Conservation (phyloP, 2,113 vertebrate genomes). For the Brachypodius melanocephalos region DNA sequence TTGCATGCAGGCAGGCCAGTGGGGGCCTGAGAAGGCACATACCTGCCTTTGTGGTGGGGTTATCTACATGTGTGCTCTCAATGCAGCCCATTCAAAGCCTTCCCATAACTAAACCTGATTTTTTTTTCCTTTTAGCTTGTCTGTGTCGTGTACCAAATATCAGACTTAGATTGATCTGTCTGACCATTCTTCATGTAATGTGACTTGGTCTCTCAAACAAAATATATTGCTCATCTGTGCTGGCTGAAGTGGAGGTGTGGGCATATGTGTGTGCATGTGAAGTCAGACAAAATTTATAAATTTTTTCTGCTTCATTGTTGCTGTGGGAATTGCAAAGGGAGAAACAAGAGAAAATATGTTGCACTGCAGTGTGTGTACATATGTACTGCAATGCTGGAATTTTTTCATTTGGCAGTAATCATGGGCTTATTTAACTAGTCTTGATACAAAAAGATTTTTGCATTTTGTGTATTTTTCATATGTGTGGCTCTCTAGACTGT, state of each 20-base stretch:
- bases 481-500: background rate
- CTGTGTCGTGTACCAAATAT: background rate
- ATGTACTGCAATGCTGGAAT: background rate
- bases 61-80: background rate
- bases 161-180: background rate
- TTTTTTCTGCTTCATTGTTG: background rate
- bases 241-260: background rate
- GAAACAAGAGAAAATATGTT: background rate
- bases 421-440: background rate
- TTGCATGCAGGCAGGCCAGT: background rate
- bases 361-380: background rate
- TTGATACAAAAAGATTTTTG: background rate
- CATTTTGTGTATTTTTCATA: background rate
- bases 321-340: background rate
- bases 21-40: rapidly evolving
- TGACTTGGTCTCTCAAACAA: background rate
- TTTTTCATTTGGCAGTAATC: background rate
- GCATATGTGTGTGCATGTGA: background rate
- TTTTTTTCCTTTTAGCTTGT: background rate
- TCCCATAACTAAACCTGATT: background rate
- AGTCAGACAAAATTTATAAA: background rate
- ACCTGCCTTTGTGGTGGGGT: background rate
- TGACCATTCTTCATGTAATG: background rate
- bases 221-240: background rate
- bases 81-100: rapidly evolving